Conservation (phyloP, 2,888 invertebrate species). For the Lapara coniferarum region DNA sequence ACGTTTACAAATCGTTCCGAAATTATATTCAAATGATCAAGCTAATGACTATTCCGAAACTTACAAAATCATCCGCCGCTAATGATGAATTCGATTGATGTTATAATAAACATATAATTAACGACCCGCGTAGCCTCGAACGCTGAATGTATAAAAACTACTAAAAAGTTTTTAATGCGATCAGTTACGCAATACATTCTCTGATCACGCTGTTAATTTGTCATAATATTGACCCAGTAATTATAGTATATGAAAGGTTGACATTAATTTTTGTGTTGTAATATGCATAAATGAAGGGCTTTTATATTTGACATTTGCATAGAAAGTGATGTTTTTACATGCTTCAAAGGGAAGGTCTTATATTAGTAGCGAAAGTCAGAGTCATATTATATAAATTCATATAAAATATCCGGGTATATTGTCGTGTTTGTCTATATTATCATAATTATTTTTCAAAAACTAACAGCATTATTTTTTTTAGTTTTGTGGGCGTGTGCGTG, state of each 20-base stretch:
- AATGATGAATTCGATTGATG: constrained; percentile 17
- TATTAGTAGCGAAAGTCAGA: too few species aligned
- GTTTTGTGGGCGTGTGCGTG: constrained; percentile 98
- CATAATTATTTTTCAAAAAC: too few species aligned
- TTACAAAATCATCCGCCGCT: constrained; percentile 14
- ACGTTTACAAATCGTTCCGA: constrained; percentile 1
- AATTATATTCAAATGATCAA: background rate
- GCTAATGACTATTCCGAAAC: constrained; percentile 5
- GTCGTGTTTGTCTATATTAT: too few species aligned
- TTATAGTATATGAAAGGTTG: background rate
- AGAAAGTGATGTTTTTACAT: background rate
- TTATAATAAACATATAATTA: constrained; percentile 13
- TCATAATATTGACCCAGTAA: background rate
- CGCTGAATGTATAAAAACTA: constrained; percentile 11
- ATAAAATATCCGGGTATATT: too few species aligned
- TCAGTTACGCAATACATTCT: constrained; percentile 26
- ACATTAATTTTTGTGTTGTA: background rate
- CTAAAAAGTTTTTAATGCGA: constrained; percentile 21
- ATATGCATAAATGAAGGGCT: background rate
- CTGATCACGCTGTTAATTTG: background rate
- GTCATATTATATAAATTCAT: too few species aligned
- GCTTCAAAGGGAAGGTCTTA: too few species aligned
- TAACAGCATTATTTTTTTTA: constrained; percentile 49
- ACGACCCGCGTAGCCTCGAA: constrained; percentile 9
- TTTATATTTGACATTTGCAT: constrained; percentile 5